phyloP scores from a whole-genome alignment of 2,797 vertebrate species.

The Anniella stebbinsi region DNA sequence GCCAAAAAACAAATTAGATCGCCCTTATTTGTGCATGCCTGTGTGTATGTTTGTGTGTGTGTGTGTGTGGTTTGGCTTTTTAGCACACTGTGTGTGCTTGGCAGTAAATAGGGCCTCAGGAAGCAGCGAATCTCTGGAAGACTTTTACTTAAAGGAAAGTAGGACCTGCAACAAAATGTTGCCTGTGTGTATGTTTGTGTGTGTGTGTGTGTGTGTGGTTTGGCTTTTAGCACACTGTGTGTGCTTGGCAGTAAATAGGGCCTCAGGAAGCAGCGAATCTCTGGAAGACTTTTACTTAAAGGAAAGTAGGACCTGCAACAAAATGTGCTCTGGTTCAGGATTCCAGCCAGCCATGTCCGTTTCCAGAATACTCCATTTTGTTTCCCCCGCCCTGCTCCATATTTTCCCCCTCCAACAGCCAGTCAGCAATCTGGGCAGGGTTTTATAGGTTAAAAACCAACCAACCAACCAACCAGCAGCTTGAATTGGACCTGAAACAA shows the following conservation, averaged over 20 bases:
- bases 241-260: background rate
- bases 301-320: background rate
- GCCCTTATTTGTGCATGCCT: background rate
- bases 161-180: background rate
- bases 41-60: background rate
- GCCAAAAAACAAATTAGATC: constrained; percentile 29
- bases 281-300: background rate
- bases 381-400: background rate
- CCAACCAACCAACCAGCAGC: background rate
- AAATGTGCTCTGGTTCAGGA: background rate
- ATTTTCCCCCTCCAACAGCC: background rate
- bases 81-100: background rate
- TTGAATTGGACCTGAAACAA: background rate
- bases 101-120: background rate
- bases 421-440: background rate
- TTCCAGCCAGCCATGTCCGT: background rate
- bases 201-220: no score
- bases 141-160: background rate
- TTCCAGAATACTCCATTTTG: background rate
- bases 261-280: background rate
- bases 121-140: background rate
- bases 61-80: background rate
- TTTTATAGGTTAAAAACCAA: background rate
- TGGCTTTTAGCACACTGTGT: background rate
- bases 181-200: no score